Evolutionary conservation across 2,888 invertebrate species (phyloP).

Genomic region (Hartigia nigra): DNA sequence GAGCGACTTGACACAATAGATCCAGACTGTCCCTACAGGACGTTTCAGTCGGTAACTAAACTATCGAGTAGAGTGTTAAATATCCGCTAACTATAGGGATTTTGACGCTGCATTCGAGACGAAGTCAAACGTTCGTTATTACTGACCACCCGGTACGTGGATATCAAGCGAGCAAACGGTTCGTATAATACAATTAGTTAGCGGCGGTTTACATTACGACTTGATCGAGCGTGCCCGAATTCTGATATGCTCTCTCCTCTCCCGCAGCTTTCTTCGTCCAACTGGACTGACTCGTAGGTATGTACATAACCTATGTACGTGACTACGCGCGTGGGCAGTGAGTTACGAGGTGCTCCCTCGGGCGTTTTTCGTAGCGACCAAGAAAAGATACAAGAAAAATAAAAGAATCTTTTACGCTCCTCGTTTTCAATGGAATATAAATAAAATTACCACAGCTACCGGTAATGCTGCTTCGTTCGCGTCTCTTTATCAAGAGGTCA

Average conservation of each 20-base stretch:
- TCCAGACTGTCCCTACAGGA: neutral
- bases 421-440: slow-evolving; percentile 54
- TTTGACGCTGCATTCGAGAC: neutral
- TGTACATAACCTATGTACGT: neutral
- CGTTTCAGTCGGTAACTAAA: neutral
- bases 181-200: slow-evolving; percentile 10
- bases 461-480: slow-evolving; percentile 10
- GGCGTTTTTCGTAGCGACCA: slow-evolving; percentile 25
- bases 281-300: neutral
- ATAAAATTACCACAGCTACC: slow-evolving; percentile 52
- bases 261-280: slow-evolving; percentile 10
- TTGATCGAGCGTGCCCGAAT: slow-evolving; percentile 11
- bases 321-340: slow-evolving; percentile 44
- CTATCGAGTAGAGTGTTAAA: neutral
- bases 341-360: slow-evolving; percentile 47
- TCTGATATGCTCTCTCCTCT: slow-evolving; percentile 13
- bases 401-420: slow-evolving; percentile 30
- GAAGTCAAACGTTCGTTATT: neutral
- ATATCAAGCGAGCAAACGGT: neutral
- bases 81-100: neutral
- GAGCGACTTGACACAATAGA: slow-evolving; percentile 39
- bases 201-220: neutral
- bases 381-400: neutral
- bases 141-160: neutral
- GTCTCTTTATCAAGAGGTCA: neutral